Conservation (phyloP, 2,888 invertebrate species). For the Cephus runcator region DNA sequence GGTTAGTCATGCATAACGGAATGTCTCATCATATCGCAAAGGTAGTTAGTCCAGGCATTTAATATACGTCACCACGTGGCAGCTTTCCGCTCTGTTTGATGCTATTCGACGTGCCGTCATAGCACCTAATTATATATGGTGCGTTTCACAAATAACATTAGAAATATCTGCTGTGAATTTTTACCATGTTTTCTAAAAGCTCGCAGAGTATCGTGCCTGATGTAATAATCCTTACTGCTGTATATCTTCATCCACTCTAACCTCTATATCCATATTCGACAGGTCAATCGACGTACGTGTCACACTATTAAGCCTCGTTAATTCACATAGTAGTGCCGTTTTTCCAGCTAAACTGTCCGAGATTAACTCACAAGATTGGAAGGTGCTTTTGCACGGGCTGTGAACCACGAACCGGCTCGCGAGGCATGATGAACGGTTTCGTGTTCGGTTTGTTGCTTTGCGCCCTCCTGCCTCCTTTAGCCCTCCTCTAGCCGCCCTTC, state of each 20-base stretch:
- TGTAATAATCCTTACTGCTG: not conserved
- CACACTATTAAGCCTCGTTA: not conserved
- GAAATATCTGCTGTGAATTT: not conserved
- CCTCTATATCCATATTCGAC: not conserved
- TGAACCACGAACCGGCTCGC: constrained; percentile 23
- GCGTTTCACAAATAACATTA: not conserved
- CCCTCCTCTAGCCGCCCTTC: constrained; percentile 17
- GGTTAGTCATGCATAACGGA: constrained; percentile 58
- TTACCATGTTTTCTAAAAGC: not conserved
- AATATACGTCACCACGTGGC: constrained; percentile 42
- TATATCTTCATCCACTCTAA: not conserved
- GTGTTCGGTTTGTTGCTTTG: constrained; percentile 30
- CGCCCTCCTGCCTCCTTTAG: constrained; percentile 19
- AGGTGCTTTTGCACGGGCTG: constrained; percentile 26
- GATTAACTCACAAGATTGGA: constrained; percentile 26
- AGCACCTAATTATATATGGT: not conserved
- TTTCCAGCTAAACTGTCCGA: constrained; percentile 10
- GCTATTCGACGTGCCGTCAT: not conserved
- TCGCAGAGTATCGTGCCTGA: not conserved
- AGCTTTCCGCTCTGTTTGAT: not conserved
- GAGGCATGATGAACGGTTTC: constrained; percentile 32
- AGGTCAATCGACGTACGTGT: not conserved
- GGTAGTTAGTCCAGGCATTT: constrained; percentile 61
- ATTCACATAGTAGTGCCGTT: not conserved
- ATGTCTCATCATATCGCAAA: constrained; percentile 58